Evolutionary conservation across 2,113 vertebrate genomes (phyloP).

Genomic region (Eubucco bourcierii): DNA sequence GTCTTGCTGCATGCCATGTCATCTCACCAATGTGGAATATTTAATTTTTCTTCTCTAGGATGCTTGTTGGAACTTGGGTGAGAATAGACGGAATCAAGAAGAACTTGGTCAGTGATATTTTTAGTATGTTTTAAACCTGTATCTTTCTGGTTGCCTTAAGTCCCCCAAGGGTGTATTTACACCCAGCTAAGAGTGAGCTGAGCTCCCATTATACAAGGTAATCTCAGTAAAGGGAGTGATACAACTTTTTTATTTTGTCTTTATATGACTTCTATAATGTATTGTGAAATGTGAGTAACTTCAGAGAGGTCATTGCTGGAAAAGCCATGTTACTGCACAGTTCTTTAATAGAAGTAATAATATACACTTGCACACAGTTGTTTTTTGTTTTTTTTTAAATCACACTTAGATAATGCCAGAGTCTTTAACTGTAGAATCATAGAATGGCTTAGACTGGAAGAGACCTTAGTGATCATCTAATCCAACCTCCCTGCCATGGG

Average conservation of each 20-base stretch:
- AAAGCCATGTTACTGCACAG: not conserved
- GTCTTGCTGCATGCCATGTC: not conserved
- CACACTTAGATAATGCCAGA: not conserved
- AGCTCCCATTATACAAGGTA: not conserved
- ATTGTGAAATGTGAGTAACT: not conserved
- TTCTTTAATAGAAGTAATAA: not conserved
- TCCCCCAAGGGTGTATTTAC: not conserved
- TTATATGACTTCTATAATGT: not conserved
- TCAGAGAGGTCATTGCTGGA: not conserved
- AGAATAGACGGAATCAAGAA: not conserved
- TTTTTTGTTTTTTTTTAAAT: not conserved
- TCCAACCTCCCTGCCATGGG: too few relatives aligned
- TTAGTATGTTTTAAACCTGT: not conserved
- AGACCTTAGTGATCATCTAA: too few relatives aligned
- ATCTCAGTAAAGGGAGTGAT: not conserved
- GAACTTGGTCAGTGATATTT: not conserved
- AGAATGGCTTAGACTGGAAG: too few relatives aligned
- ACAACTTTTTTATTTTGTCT: not conserved
- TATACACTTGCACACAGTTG: not conserved
- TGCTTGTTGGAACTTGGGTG: not conserved
- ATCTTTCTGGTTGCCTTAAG: not conserved
- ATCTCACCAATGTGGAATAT: not conserved
- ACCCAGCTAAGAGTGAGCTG: not conserved
- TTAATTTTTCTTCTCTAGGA: not conserved
- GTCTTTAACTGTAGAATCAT: not conserved